Percentiles rank a stretch among this genome's conserved stretches.
These are phyloP conservation scores for Anastrepha ludens DNA, from an alignment of 1,140 invertebrate genomes.

Conservation along the genomic window DNA sequence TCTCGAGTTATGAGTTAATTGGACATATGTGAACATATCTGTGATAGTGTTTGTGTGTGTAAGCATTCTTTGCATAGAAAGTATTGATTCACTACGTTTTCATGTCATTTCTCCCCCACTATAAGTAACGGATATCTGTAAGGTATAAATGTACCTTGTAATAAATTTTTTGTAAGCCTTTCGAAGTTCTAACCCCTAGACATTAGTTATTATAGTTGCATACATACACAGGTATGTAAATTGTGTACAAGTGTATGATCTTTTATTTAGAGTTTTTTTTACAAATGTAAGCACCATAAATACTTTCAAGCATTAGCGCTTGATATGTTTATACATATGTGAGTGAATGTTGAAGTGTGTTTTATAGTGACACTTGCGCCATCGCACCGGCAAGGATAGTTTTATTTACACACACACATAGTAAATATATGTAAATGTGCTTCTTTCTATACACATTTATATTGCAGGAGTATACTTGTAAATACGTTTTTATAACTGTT, in stretches of 20 bases:
- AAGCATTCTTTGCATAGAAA: no score
- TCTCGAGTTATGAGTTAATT: conserved; percentile 40
- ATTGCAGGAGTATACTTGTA: no score
- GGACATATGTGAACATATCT: background rate
- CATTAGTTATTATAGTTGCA: background rate
- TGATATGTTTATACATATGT: background rate
- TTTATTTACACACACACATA: background rate
- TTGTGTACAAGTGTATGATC: no score
- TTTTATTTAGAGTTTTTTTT: no score
- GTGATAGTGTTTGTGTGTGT: background rate
- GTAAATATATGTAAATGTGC: no score
- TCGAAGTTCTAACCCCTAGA: background rate
- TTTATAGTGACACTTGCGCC: background rate
- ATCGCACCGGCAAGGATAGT: conserved; percentile 5
- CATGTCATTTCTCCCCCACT: no score
- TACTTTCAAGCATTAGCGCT: no score
- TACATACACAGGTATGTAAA: background rate
- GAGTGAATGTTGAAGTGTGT: background rate
- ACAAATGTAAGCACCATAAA: no score
- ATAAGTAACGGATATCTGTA: no score
- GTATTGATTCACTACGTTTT: no score
- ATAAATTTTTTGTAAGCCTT: background rate
- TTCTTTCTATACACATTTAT: background rate
- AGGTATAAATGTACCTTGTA: background rate
- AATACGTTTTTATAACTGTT: no score